Conservation (phyloP, 1,140 invertebrate species). For the Periplaneta americana region DNA sequence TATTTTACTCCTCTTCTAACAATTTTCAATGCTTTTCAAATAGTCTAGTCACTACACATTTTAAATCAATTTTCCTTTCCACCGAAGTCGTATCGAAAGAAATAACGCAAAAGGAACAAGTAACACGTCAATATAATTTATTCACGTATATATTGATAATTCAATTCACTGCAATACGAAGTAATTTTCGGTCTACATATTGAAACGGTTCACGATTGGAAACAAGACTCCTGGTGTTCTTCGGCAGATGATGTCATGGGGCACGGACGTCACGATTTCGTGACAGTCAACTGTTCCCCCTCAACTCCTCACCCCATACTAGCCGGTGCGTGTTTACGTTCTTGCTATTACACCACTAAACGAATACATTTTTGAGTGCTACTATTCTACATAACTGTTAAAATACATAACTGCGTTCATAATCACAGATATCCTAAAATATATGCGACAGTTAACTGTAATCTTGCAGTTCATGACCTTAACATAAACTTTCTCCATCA, state of each 20-base stretch:
- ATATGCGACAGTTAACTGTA: too few species aligned
- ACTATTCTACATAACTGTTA: too few species aligned
- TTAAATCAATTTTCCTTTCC: background rate
- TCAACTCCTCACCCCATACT: too few species aligned
- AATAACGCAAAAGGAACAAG: background rate
- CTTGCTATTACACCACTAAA: too few species aligned
- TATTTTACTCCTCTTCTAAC: background rate
- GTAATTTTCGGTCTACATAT: background rate
- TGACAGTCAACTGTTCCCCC: too few species aligned
- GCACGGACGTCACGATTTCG: background rate
- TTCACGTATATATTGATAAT: background rate
- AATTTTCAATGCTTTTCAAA: background rate
- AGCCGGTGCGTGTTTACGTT: too few species aligned
- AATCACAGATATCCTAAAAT: too few species aligned
- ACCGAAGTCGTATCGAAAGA: background rate
- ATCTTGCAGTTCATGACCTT: too few species aligned
- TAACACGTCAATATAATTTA: background rate
- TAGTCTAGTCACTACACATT: background rate
- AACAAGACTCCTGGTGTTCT: background rate
- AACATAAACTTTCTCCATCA: too few species aligned
- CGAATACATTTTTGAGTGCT: too few species aligned
- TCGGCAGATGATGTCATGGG: background rate
- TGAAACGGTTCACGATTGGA: background rate
- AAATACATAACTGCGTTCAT: too few species aligned
- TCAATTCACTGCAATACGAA: background rate